A percentile compares a stretch with the other conserved stretches of the same genome.
phyloP scores from a whole-genome alignment of 2,113 vertebrate genomes.

The Lepus americanus region DNA sequence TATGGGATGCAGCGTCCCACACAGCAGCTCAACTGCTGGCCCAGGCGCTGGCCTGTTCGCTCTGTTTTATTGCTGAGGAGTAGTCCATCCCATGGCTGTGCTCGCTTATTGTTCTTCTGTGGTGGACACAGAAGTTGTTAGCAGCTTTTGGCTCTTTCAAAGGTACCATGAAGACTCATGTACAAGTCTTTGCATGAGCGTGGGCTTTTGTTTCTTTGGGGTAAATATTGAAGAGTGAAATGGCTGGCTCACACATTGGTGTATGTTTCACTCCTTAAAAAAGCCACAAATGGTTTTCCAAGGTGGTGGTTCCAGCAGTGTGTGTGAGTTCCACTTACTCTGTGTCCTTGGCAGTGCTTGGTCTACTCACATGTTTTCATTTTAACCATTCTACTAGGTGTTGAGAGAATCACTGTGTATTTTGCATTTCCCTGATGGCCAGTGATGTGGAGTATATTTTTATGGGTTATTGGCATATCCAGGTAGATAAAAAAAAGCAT shows the following conservation, averaged over 20 bases:
- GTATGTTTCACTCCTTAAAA: not conserved
- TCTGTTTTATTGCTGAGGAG: not conserved
- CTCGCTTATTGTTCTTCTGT: not conserved
- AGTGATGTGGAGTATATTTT: not conserved
- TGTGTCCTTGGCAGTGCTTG: not conserved
- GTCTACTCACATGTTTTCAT: not conserved
- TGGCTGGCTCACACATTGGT: rapidly evolving
- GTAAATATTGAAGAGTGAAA: not conserved
- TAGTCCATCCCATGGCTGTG: rapidly evolving
- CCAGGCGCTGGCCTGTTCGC: no score
- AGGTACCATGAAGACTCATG: not conserved
- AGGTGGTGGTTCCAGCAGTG: not conserved
- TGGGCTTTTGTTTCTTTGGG: not conserved
- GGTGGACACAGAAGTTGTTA: no score
- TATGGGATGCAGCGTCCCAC: no score
- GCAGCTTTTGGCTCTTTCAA: not conserved
- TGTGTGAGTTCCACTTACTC: not conserved
- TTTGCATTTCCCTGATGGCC: not conserved
- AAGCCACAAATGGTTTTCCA: not conserved
- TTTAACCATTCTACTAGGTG: not conserved
- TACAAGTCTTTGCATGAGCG: not conserved
- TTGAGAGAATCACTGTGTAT: not conserved
- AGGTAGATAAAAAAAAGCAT: not conserved
- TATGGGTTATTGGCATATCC: not conserved
- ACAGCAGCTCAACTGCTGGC: no score